Evolutionary conservation across 2,888 invertebrate genomes (phyloP), one percentile per base, ranked within the genome.

Genomic region (Tanytarsus gracilentus): DNA sequence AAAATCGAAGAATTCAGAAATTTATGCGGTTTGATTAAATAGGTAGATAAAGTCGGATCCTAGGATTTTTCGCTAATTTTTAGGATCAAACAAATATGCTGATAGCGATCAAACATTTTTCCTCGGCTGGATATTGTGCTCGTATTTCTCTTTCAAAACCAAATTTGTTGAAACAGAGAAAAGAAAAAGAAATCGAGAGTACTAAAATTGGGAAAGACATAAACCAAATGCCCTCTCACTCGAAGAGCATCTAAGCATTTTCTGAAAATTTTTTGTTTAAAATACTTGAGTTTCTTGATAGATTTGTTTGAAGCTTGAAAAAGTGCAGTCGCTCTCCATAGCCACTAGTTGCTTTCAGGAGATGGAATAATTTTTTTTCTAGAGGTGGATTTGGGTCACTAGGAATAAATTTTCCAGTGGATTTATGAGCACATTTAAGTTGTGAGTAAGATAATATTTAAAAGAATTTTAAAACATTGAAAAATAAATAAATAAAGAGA

Each of bases 191-290:
- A 33, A 33, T 16, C 21, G 18, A 44, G 44, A 44, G 18, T 44
- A 44, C 18, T 44, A 18, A 44, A 18, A 23, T 44, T 21, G 23
- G 23, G 44, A 16, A 23, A 39, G 55, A 55, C 55, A 55, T 55
- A 55, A 55, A 55, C 55, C 55, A 55, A 55, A 55, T 55, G 55
- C 39, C 55, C 40, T 23, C 36, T 36, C 14, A n/a, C 2, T 23
- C 23, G 23, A 23, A 18, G 39, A 33, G 23, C 23, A 23, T 7
- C 18, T 11, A 44, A 18, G 23, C 21, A 44, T 44, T 23, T 23
- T 33, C 11, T 44, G 18, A 16, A 44, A 44, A 9, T 44, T 33
- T 36, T 52, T 52, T 55, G 55, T 55, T 55, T 55, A 55, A 55
- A 55, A 40, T 11, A 36, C 36, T 51, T 51, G 27, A 18, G 4